These are phyloP conservation scores for Enteromius treurensis DNA, from an alignment of 2,797 vertebrate genomes.

Conservation along the genomic window DNA sequence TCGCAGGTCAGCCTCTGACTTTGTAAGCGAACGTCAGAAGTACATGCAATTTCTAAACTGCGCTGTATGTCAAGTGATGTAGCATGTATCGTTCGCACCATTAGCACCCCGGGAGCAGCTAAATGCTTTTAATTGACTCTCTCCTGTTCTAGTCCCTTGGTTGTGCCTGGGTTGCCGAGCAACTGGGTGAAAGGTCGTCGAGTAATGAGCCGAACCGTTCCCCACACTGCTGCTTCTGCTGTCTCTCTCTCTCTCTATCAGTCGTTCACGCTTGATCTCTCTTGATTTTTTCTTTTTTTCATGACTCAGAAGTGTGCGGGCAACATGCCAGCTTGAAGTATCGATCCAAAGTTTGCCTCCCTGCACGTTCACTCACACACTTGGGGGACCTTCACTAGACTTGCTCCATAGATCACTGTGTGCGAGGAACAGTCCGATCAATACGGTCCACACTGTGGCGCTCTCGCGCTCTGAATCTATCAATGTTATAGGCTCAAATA, in stretches of 20 bases:
- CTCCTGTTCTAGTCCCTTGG: slow-evolving; percentile 56
- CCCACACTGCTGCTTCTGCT: slow-evolving; percentile 44
- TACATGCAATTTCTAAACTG: slow-evolving; percentile 36
- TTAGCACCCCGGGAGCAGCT: slow-evolving; percentile 37
- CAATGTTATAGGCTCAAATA: slow-evolving; percentile 36
- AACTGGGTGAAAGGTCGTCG: slow-evolving; percentile 71
- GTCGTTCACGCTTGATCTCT: slow-evolving; percentile 48
- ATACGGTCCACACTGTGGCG: slow-evolving; percentile 47
- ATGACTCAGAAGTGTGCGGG: slow-evolving; percentile 52
- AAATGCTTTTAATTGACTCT: slow-evolving; percentile 59
- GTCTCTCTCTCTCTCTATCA: slow-evolving; percentile 43
- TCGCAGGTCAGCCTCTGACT: neutral
- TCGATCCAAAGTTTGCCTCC: slow-evolving; percentile 65
- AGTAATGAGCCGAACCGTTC: slow-evolving; percentile 70
- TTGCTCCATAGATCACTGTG: slow-evolving; percentile 42
- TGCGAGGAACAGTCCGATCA: slow-evolving; percentile 31
- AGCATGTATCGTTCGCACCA: slow-evolving; percentile 44
- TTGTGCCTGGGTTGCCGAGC: slow-evolving; percentile 66
- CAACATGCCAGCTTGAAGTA: slow-evolving; percentile 66
- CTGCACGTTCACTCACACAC: slow-evolving; percentile 24
- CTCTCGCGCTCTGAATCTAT: slow-evolving; percentile 33
- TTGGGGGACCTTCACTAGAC: slow-evolving; percentile 39
- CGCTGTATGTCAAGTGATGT: slow-evolving; percentile 40
- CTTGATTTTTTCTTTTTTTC: slow-evolving; percentile 37
- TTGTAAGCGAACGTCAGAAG: slow-evolving; percentile 11